Percentiles rank a stretch among this genome's conserved stretches.
These are phyloP conservation scores for Charanyca ferruginea DNA, from an alignment of 2,888 invertebrate genomes.

Conservation along the genomic window DNA sequence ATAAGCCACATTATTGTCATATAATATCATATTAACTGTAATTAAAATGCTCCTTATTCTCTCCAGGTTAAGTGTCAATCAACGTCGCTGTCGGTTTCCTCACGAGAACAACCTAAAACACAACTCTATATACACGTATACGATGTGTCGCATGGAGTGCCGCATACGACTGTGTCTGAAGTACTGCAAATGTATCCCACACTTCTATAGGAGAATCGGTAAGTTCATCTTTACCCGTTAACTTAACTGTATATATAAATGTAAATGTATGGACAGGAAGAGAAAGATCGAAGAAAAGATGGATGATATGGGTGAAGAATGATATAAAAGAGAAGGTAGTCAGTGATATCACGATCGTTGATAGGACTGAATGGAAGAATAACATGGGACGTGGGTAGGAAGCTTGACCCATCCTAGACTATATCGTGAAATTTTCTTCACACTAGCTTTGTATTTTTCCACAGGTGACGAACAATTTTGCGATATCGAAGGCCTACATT, in stretches of 20 bases:
- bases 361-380: no score
- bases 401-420: no score
- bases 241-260: no score
- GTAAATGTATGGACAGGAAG: no score
- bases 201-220: constrained; percentile 93
- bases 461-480: constrained; percentile 91
- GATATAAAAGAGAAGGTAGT: no score
- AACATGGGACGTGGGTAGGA: no score
- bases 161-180: constrained; percentile 91
- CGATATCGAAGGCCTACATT: constrained; percentile 92
- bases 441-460: constrained; percentile 49
- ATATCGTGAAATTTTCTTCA: no score
- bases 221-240: constrained; percentile 56
- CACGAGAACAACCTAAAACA: constrained; percentile 92
- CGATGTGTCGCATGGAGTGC: constrained; percentile 94
- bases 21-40: background rate
- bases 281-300: no score
- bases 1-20: no score
- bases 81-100: constrained; percentile 93
- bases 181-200: constrained; percentile 93
- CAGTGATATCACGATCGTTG: no score
- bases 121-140: constrained; percentile 93
- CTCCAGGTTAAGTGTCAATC: constrained; percentile 90
- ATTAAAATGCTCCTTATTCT: background rate
- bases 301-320: no score